Evolutionary conservation across 53 echinoderm and acorn worm genomes (phyloP), one percentile per base, ranked within the genome.

Genomic region (Patiria pectinifera): DNA sequence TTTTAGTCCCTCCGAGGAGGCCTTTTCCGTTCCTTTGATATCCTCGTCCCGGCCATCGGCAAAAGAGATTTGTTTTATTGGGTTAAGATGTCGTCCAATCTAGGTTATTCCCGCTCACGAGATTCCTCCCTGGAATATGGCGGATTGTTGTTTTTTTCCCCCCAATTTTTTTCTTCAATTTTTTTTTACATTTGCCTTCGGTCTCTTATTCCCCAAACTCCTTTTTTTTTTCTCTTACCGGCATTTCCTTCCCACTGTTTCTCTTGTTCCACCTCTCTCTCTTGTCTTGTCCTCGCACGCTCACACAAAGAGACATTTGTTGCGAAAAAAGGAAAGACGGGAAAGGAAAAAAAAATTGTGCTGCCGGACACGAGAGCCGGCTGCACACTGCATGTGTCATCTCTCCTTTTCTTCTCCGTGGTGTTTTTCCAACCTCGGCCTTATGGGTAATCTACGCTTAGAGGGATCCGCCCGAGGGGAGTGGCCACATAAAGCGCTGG

Each of bases 21-120:
- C 62, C 23, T 74, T 23, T 66, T 11, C 60, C 76, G 12, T 74
- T 43, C 84, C 88, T 88, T 88, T 78, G 77, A 78, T 61, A 60
- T 88, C 53, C 21, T 45, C 62, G 60, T 78, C 61, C 78, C 59
- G 62, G 78, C 88, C 62, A 44, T 61, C 9, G 88, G 88, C 88
- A 88, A 71, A 86, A 78, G 78, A 88, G 78, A 88, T 88, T 88
- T 88, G 88, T 88, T 77, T 88, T 88, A 88, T 88, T 87, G 44
- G 88, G 88, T 88, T 88, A 88, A 78, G 78, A 88, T 48, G 88
- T 88, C 88, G 88, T 88, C 88, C 88, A 88, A 88, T 88, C 88
- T 88, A 61, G 78, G 88, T 44, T 77, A 78, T 88, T 88, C 77
- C 78, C 62, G 59, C 78, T 78, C 88, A 18, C 26, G 11, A 21